phyloP scores from a whole-genome alignment of 2,888 invertebrate genomes.

The Tenodera sinensis region DNA sequence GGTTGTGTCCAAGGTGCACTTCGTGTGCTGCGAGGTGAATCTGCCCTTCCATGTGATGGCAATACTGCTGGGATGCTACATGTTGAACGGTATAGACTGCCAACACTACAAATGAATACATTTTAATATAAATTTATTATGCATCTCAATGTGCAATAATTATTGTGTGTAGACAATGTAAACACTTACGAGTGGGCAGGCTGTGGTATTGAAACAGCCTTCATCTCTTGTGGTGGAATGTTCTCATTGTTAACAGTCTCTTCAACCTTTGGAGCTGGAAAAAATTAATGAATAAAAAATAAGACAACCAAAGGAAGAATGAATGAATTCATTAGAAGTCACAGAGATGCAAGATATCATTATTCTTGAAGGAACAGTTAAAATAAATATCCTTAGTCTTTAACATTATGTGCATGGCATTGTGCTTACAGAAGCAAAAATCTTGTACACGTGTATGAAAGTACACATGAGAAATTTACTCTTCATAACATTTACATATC shows the following conservation, averaged over 20 bases:
- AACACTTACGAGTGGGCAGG: slow-evolving; percentile 51
- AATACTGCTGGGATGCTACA: slow-evolving; percentile 49
- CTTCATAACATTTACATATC: too few species aligned
- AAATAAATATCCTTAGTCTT: too few species aligned
- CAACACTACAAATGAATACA: slow-evolving; percentile 17
- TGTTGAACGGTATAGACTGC: slow-evolving; percentile 49
- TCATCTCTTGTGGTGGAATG: slow-evolving; percentile 46
- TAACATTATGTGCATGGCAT: too few species aligned
- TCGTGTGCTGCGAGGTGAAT: slow-evolving; percentile 70
- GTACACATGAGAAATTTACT: too few species aligned
- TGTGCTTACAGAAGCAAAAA: too few species aligned
- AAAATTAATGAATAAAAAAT: background rate
- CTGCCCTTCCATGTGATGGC: slow-evolving; percentile 36
- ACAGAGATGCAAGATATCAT: background rate
- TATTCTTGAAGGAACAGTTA: too few species aligned
- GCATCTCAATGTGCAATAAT: background rate
- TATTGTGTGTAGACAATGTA: background rate
- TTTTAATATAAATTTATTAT: background rate
- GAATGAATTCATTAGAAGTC: background rate
- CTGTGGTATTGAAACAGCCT: slow-evolving; percentile 55
- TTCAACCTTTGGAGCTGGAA: slow-evolving; percentile 43
- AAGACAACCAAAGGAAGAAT: background rate
- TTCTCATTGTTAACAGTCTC: slow-evolving; percentile 42
- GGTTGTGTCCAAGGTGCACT: slow-evolving; percentile 78
- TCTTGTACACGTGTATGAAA: too few species aligned